These are phyloP conservation scores for Trichosurus vulpecula DNA, from an alignment of 2,797 vertebrate species.

Conservation along the genomic window DNA sequence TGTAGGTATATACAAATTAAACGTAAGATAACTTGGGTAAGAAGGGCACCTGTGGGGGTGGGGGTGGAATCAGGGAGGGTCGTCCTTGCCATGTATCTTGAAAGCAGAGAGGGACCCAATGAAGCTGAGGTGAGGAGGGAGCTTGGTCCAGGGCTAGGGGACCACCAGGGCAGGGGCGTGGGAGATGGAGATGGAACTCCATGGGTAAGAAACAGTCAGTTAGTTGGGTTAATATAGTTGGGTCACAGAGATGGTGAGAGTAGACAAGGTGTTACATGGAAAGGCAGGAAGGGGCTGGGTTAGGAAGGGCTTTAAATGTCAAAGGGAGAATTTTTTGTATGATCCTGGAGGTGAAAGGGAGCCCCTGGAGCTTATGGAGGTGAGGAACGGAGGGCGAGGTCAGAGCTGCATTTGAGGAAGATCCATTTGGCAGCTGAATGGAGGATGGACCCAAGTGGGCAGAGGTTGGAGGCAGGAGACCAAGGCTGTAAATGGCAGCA, in stretches of 20 bases:
- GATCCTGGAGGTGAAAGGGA: background rate
- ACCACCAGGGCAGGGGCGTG: background rate
- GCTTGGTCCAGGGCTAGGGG: background rate
- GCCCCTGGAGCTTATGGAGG: background rate
- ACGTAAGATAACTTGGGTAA: background rate
- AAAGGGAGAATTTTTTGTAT: no score
- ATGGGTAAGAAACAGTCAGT: no score
- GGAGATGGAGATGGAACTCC: background rate
- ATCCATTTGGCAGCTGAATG: background rate
- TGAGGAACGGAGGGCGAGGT: accelerated
- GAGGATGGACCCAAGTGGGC: no score
- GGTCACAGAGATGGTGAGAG: background rate
- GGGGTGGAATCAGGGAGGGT: background rate
- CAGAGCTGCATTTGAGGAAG: background rate
- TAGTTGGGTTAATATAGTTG: no score
- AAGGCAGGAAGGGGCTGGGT: background rate
- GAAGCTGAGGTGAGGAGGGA: background rate
- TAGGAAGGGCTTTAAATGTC: no score
- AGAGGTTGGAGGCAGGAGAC: background rate
- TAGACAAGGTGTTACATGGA: background rate
- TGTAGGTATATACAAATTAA: background rate
- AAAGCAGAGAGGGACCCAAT: background rate
- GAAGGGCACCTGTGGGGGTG: background rate
- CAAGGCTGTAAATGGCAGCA: background rate
- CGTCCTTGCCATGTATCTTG: background rate